Evolutionary conservation across 2,113 vertebrate species (phyloP).

Genomic region (Zootoca vivipara): DNA sequence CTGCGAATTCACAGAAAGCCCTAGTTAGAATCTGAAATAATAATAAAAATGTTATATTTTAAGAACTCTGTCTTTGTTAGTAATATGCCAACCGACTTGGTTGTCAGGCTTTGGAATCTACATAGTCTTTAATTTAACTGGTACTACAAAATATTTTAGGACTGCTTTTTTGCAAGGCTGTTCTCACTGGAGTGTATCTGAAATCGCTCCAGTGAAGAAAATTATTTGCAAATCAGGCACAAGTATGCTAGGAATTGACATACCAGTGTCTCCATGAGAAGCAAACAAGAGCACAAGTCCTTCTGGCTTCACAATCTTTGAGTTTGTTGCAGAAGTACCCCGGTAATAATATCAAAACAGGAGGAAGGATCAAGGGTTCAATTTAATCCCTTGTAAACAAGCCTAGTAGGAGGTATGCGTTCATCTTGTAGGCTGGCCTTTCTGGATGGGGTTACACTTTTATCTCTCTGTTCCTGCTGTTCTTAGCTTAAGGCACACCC

Average conservation of each 20-base stretch:
- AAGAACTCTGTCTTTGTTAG: not conserved
- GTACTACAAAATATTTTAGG: not conserved
- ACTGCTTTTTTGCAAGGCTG: not conserved
- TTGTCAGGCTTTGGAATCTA: accelerated
- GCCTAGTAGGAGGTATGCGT: not conserved
- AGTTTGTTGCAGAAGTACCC: not conserved
- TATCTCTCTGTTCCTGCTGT: not conserved
- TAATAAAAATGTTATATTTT: not conserved
- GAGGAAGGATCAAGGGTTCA: not conserved
- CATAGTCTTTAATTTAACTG: not conserved
- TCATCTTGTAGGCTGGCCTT: not conserved
- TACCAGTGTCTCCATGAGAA: not conserved
- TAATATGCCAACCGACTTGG: not conserved
- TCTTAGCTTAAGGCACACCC: conserved; percentile 14
- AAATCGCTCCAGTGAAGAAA: not conserved
- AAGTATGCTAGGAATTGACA: not conserved
- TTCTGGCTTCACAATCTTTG: not conserved
- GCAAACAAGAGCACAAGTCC: not conserved
- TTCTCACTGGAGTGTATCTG: not conserved
- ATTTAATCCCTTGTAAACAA: not conserved
- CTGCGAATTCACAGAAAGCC: not conserved
- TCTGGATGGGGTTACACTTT: not conserved
- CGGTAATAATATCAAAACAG: not conserved
- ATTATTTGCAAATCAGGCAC: not conserved
- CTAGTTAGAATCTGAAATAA: not conserved